These are phyloP conservation scores for Caenorhabditis sinica DNA, from an alignment of 2,888 invertebrate genomes.

Conservation along the genomic window DNA sequence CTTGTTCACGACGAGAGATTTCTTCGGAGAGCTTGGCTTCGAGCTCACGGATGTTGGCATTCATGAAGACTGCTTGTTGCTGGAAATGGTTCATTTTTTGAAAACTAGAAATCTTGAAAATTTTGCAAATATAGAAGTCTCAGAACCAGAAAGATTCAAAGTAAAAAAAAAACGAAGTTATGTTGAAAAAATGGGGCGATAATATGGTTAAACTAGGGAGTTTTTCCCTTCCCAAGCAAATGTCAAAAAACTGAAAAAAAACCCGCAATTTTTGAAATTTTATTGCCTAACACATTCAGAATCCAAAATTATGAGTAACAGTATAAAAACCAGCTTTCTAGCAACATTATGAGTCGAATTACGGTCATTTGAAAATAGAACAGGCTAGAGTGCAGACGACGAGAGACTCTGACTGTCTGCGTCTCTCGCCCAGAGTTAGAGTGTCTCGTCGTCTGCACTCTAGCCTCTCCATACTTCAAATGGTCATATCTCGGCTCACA, in stretches of 20 bases:
- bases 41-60: conserved; percentile 24
- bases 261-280: background rate
- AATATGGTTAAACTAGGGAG: no score
- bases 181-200: no score
- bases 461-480: background rate
- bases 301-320: background rate
- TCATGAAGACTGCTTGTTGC: conserved; percentile 43
- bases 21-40: conserved; percentile 37
- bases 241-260: background rate
- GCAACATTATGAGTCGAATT: no score
- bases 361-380: no score
- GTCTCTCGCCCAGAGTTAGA: background rate
- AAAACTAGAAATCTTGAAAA: background rate
- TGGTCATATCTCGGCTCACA: background rate
- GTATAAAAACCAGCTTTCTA: no score
- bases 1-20: background rate
- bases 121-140: background rate
- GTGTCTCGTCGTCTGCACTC: conserved; percentile 1
- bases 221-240: no score
- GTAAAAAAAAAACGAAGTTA: no score
- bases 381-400: no score
- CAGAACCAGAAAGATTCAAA: background rate
- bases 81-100: background rate
- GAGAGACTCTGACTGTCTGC: background rate
- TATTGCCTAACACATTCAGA: background rate